Conservation (phyloP, 2,113 vertebrate genomes). For the Python bivittatus region DNA sequence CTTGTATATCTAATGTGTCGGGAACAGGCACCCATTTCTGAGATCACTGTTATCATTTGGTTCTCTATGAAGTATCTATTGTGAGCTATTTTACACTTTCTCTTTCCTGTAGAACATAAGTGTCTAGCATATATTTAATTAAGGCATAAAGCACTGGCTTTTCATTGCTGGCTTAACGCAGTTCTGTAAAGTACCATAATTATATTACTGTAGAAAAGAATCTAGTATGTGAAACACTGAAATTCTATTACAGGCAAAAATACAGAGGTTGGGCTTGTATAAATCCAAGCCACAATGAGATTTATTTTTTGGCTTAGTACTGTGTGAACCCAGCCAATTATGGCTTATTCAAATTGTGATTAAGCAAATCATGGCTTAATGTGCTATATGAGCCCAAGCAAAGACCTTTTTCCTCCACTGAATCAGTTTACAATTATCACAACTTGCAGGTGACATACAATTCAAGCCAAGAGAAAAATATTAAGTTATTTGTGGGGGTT, state of each 20-base stretch:
- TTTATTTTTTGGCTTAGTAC: background rate
- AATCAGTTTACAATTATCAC: background rate
- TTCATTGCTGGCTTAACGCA: background rate
- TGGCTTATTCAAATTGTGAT: background rate
- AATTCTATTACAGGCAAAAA: background rate
- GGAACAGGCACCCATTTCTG: background rate
- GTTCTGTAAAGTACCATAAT: background rate
- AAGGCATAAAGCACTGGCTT: background rate
- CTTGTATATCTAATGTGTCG: background rate
- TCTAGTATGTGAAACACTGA: background rate
- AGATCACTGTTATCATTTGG: background rate
- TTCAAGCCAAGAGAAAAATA: background rate
- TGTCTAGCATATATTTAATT: background rate
- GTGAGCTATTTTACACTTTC: background rate
- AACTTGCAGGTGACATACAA: background rate
- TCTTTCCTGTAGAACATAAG: background rate
- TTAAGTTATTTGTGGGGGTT: background rate
- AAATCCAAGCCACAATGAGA: background rate
- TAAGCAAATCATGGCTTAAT: background rate
- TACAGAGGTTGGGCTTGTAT: background rate
- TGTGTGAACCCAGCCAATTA: background rate
- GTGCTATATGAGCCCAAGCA: background rate
- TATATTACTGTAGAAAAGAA: background rate
- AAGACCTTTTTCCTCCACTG: background rate
- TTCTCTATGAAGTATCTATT: background rate